Evolutionary conservation across 2,797 vertebrate species (phyloP), one percentile per base, ranked within the genome.

Genomic region (Karalla daura): DNA sequence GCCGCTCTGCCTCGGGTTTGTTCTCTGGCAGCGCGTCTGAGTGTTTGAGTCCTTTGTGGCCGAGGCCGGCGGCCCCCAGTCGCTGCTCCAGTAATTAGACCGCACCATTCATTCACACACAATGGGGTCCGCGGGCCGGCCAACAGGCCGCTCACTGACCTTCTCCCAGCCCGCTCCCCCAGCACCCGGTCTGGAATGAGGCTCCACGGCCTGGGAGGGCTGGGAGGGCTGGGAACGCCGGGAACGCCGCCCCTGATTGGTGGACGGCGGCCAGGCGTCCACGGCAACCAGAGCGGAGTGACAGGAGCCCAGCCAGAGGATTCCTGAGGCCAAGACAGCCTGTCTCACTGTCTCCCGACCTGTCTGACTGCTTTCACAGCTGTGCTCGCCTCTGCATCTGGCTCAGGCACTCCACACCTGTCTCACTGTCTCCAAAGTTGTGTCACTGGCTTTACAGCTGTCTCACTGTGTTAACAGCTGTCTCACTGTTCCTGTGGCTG

Each of bases 21-120:
- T 44, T 76, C 47, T 69, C 70, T 80, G 79, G 84, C 78, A 76
- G 49, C 55, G 52, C 61, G 72, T 39, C 18, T 66, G 60, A 33
- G 3, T 73, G 74, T 79, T 70, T 7, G 5, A 32, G 50, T 60
- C 75, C 76, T 87, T 90, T 86, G 82, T 86, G 18, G 74, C 64
- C 7, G 30, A 59, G 50, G 66, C 81, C 49, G 76, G 67, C 44
- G 40, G 63, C 70, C 76, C n/a, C 75, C 67, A 20, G 75, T 66
- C 56, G 18, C 82, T 33, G 78, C 76, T 79, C 72, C 85, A 73
- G 79, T 85, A 89, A 91, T 89, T 87, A 90, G 82, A 89, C 78
- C 27, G 50, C 18, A 55, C 86, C 80, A 89, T 92, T 92, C 86
- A 90, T 88, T 74, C 30, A 39, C 43, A 63, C 35, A 91, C 89